Evolutionary conservation across 2,797 vertebrate species (phyloP).

Genomic region (Decapterus maruadsi): DNA sequence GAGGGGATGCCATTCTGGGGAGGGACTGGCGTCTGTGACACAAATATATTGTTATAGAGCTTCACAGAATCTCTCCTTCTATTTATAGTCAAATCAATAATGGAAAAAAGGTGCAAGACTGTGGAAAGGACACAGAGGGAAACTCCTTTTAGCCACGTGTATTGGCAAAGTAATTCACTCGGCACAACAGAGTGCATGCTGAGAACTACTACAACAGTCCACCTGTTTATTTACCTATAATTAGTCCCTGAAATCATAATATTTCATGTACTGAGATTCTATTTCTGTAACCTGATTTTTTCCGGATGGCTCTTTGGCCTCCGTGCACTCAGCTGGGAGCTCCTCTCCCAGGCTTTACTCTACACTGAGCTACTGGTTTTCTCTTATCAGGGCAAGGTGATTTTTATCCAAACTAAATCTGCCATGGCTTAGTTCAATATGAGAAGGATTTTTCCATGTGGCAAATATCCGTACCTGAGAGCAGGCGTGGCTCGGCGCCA

Average conservation of each 20-base stretch:
- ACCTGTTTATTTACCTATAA: not conserved
- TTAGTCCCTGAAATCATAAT: not conserved
- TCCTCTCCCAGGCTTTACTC: not conserved
- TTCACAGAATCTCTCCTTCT: not conserved
- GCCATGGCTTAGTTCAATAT: not conserved
- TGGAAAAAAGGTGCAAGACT: too few species aligned
- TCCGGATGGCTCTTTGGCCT: not conserved
- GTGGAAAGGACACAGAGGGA: not conserved
- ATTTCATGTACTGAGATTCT: not conserved
- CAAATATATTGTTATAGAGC: constrained; percentile 2
- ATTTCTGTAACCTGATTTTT: not conserved
- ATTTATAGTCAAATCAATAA: too few species aligned
- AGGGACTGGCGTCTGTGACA: constrained; percentile 88
- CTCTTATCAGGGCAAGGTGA: not conserved
- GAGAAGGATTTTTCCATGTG: not conserved
- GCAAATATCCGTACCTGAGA: constrained; percentile 84
- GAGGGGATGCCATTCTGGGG: constrained; percentile 84
- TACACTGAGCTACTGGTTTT: not conserved
- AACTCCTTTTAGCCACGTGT: not conserved
- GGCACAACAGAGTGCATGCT: not conserved
- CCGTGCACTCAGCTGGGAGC: not conserved
- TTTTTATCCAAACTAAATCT: not conserved
- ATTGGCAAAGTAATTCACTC: not conserved
- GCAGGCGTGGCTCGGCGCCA: constrained; percentile 91
- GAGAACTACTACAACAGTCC: not conserved